A percentile compares a stretch with the other conserved stretches of the same genome.
These are phyloP conservation scores for Microtus ochrogaster DNA, from an alignment of 2,113 vertebrate genomes.

Conservation along the genomic window DNA sequence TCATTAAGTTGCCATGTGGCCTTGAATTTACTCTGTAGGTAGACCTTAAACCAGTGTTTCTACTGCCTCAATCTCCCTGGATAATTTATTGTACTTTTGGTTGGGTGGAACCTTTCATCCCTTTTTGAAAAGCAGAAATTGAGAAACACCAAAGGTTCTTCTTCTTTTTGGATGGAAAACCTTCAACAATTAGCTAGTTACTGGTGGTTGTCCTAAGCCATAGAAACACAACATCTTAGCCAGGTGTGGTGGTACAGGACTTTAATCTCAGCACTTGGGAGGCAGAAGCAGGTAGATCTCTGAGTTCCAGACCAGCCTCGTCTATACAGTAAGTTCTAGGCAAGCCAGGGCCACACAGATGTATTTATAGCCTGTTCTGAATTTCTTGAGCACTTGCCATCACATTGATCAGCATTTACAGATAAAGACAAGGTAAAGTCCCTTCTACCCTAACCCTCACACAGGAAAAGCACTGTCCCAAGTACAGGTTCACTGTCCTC, in stretches of 20 bases:
- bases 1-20: background rate
- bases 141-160: background rate
- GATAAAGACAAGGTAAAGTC: background rate
- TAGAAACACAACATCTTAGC: background rate
- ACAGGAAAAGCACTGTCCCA: background rate
- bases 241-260: background rate
- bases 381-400: background rate
- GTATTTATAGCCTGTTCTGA: background rate
- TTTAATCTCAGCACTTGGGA: background rate
- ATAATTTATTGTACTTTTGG: background rate
- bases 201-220: background rate
- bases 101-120: background rate
- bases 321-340: background rate
- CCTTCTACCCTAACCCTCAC: background rate
- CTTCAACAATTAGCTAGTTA: background rate
- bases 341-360: no score
- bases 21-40: background rate
- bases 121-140: background rate
- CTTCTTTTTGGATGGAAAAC: background rate
- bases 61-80: background rate
- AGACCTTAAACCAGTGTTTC: background rate
- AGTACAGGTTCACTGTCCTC: fast-evolving
- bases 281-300: background rate
- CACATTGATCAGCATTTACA: background rate
- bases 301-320: background rate